Base-by-base conservation (phyloP, 2,888 invertebrate species). In the Myathropa florea region DNA sequence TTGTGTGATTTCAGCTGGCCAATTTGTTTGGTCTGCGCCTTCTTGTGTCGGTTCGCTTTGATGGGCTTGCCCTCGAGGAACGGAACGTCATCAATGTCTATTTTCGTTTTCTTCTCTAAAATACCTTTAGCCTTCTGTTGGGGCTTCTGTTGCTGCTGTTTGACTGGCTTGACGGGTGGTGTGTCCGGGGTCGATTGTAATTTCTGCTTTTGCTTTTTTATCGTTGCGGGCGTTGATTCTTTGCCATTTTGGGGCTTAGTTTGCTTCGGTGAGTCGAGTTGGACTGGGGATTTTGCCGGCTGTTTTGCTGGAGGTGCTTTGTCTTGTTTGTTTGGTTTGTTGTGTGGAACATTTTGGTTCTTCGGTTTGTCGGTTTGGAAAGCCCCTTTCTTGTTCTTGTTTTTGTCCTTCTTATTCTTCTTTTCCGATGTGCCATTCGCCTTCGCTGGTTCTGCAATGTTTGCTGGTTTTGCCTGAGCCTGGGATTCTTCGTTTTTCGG, bases 1-100 rank as follows among this genome's bases (percentile, higher is more conserved):
- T 91, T 90, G 7, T 89, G 76, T 59, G 90, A 89, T 28, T 91
- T 92, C 23, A 91, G 78, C 72, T 92, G 90, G 2, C 92, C 92
- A 24, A 92, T 88, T 73, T 89, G 85, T 67, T 92, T 92, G 1
- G 90, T 88, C 71, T 92, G 90, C 7, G 89, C 89, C 71, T 91
- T 91, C 10, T 90, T 88, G 33, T 90, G 89, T 68, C 90, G 90
- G 81, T 90, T 84, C 23, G 88, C 89, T 57, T 91, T 91, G n/a
- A 91, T 91, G 7, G 91, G 90, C 70, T 91, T 92, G 3, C 91
- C 91, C 76, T 90, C 89, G 36, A 91, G 84, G 9, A 76, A 30
- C 0, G 84, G 84, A 2, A 84, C 73, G 60, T 84, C 87, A 46
- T 89, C 89, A 0, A 89, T 68, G 28, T 89, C 89, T 14, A 89